Base-by-base conservation (phyloP, 2,797 vertebrate genomes). In the Petrocephalus sullivani region DNA sequence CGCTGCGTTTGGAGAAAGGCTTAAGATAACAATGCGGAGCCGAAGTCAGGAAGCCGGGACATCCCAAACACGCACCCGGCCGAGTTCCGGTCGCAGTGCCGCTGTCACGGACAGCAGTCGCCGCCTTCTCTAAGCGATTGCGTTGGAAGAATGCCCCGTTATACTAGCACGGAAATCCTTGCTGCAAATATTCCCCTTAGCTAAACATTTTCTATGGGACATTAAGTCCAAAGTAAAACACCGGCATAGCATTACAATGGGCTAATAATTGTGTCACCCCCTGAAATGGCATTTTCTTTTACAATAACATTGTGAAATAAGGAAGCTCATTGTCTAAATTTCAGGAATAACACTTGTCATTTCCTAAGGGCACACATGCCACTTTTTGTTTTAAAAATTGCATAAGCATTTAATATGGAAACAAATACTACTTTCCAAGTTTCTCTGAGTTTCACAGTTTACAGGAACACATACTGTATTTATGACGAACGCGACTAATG, bases 181-280 rank as follows among this genome's bases (percentile, higher is more conserved):
- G 56, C 57, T 82, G 67, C 85, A 87, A 87, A 89, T 87, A 60
- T 87, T 87, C 61, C 67, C 71, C 53, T 87, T 87, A 87, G 88
- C 67, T 87, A 89, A 89, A 89, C 85, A 56, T 83, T 89, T 87
- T 87, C 67, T 60, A 49, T 81, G 85, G 85, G 56, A 87, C 88
- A 87, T 89, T 87, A 89, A 87, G 46, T 82, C 85, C 88, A 82
- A 87, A 87, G 67, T 87, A 89, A 89, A 89, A 87, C 85, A 82
- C 67, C 85, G 85, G 83, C 28, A 57, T 67, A 86, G 67, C 53
- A 88, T 75, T 75, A 75, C 84, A 78, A 57, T 75, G 28, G 37
- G 64, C 61, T 88, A 88, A 86, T 85, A 88, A 88, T 61, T 51
- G 87, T 57, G 49, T 54, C 61, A 86, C 61, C 23, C 49, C 58